Evolutionary conservation across 2,888 invertebrate genomes (phyloP), one percentile per base, ranked within the genome.

Genomic region (Gastrophysa polygoni): DNA sequence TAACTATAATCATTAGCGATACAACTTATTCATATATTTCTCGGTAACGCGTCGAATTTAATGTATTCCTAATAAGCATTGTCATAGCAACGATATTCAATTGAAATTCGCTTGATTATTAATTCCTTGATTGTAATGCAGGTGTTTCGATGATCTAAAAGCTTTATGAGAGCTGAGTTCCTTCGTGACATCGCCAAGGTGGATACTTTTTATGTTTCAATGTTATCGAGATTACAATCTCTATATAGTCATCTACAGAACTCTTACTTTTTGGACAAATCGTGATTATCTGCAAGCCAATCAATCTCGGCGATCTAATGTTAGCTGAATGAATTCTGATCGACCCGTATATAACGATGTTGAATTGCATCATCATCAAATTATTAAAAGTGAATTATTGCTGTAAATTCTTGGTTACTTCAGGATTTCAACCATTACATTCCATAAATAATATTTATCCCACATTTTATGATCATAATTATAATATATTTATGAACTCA

Each of bases 131-230:
- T 57, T 64, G 34, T 56, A 50, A 58, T 64, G 68, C 70, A 68
- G 69, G 68, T 69, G 69, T 69, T 61, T 38, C 66, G 71, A 66
- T 69, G 67, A 67, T 67, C 71, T 67, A 69, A 71, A 66, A 64
- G 65, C 63, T 63, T 59, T 57, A 60, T 67, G 58, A 67, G 56
- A 64, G 59, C 63, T 66, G 70, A 70, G 71, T 70, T 68, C 69
- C 71, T 66, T 73, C 75, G 75, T 75, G 75, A 75, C 73, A 72
- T 61, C 70, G 70, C 68, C 75, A 75, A 75, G 73, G 73, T 73
- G 68, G 72, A 58, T 64, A 66, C 68, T 73, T 74, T 74, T 68
- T 64, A 66, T 63, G 54, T 59, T 66, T 66, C 68, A 71, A 69
- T 70, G 68, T 66, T 69, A 71, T 66, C 62, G 57, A 65, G 68